phyloP scores from a whole-genome alignment of 2,888 invertebrate species.

The Mythimna albipuncta region DNA sequence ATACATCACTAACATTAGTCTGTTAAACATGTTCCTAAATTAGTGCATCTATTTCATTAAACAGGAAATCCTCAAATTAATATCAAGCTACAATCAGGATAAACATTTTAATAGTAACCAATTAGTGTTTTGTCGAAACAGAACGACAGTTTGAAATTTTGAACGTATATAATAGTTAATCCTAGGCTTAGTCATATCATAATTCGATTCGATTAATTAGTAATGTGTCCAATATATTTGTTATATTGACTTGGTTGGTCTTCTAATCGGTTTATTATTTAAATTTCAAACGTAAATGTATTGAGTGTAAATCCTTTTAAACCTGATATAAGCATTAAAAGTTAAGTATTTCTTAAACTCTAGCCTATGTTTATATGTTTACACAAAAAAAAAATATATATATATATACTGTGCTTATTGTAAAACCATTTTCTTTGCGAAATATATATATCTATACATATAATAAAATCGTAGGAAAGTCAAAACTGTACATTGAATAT shows the following conservation, averaged over 20 bases:
- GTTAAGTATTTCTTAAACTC: too few species aligned
- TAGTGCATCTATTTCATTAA: not conserved
- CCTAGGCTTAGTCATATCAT: slow-evolving; percentile 29
- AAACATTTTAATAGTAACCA: slow-evolving; percentile 13
- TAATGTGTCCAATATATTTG: slow-evolving; percentile 9
- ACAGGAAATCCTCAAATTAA: not conserved
- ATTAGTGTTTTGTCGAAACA: slow-evolving; percentile 16
- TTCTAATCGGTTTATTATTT: not conserved
- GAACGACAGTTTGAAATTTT: slow-evolving; percentile 25
- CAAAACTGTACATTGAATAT: too few species aligned
- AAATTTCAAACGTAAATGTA: not conserved
- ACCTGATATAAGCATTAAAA: too few species aligned
- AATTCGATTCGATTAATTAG: slow-evolving; percentile 29
- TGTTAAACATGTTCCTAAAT: not conserved
- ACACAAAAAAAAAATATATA: too few species aligned
- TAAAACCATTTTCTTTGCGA: too few species aligned
- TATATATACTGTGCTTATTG: too few species aligned
- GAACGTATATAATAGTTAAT: slow-evolving; percentile 28
- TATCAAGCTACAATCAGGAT: slow-evolving; percentile 8
- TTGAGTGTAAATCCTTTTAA: not conserved
- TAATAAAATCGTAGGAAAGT: too few species aligned
- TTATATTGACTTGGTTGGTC: not conserved
- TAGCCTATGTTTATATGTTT: too few species aligned
- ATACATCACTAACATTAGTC: not conserved
- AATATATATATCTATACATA: too few species aligned